Conservation (phyloP, 2,888 invertebrate species). For the Plagodis pulveraria region DNA sequence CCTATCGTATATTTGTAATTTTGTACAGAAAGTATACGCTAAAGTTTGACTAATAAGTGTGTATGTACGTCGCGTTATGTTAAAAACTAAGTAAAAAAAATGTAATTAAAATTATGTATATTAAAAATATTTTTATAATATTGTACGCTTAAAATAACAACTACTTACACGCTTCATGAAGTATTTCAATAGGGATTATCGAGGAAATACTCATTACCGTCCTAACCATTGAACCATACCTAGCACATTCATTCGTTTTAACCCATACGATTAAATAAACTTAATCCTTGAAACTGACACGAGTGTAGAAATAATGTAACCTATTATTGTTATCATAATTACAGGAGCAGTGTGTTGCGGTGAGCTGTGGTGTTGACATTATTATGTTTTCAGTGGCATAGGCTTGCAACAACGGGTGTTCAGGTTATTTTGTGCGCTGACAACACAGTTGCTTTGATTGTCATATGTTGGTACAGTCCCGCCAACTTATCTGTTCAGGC, state of each 20-base stretch:
- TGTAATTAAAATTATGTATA: too few relatives aligned
- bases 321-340: slow-evolving; percentile 2
- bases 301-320: slow-evolving; percentile 3
- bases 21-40: too few relatives aligned
- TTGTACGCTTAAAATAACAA: too few relatives aligned
- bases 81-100: too few relatives aligned
- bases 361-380: slow-evolving; percentile 10
- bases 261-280: neutral
- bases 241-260: neutral
- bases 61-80: too few relatives aligned
- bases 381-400: slow-evolving; percentile 16
- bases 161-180: too few relatives aligned
- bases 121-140: too few relatives aligned
- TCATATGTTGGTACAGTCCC: neutral
- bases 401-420: neutral
- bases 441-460: neutral
- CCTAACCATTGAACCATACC: neutral
- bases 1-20: too few relatives aligned
- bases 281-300: neutral
- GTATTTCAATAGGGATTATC: too few relatives aligned
- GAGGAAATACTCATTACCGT: neutral
- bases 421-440: neutral
- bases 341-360: slow-evolving; percentile 12
- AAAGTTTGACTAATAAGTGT: too few relatives aligned
- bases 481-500: too few relatives aligned